Conservation (phyloP, 1,140 invertebrate genomes). For the Ostrea denselamellosa region DNA sequence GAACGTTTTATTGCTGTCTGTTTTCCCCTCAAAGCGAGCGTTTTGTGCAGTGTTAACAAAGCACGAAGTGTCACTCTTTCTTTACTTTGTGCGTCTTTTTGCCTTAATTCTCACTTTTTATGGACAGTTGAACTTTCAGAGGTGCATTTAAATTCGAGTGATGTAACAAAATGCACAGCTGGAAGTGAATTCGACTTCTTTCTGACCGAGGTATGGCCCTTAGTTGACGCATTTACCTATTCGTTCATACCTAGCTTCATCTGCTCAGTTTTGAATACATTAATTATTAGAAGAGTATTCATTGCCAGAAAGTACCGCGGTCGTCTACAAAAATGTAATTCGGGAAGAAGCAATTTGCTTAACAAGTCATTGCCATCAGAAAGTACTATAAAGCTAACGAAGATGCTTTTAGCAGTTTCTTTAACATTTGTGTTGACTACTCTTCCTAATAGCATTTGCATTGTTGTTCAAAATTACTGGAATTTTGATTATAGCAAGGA, state of each 20-base stretch:
- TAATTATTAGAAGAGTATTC: conserved; percentile 68
- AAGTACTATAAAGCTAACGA: conserved; percentile 63
- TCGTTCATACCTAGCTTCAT: conserved; percentile 72
- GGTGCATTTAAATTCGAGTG: conserved; percentile 1
- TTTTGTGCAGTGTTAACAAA: conserved; percentile 68
- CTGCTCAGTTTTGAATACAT: conserved; percentile 70
- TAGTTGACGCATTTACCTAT: conserved; percentile 74
- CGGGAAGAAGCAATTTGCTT: conserved; percentile 40
- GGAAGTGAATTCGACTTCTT: conserved; percentile 59
- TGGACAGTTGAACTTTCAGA: conserved; percentile 64
- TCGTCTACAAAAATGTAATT: conserved; percentile 40
- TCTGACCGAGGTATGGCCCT: conserved; percentile 70
- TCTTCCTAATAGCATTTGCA: conserved; percentile 73
- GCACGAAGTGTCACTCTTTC: conserved; percentile 62
- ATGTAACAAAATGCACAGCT: conserved; percentile 51
- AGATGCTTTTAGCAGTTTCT: conserved; percentile 75
- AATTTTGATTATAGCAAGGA: conserved; percentile 53
- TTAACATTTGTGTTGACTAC: conserved; percentile 75
- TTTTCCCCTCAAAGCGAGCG: conserved; percentile 70
- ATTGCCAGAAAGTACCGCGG: conserved; percentile 47
- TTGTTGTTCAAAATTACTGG: conserved; percentile 65
- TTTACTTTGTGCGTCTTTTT: conserved; percentile 54
- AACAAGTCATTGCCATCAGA: conserved; percentile 46
- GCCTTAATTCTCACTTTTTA: conserved; percentile 70
- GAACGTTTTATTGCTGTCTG: conserved; percentile 75